Base-by-base conservation (phyloP, 2,113 vertebrate species). In the Ginglymostoma cirratum region DNA sequence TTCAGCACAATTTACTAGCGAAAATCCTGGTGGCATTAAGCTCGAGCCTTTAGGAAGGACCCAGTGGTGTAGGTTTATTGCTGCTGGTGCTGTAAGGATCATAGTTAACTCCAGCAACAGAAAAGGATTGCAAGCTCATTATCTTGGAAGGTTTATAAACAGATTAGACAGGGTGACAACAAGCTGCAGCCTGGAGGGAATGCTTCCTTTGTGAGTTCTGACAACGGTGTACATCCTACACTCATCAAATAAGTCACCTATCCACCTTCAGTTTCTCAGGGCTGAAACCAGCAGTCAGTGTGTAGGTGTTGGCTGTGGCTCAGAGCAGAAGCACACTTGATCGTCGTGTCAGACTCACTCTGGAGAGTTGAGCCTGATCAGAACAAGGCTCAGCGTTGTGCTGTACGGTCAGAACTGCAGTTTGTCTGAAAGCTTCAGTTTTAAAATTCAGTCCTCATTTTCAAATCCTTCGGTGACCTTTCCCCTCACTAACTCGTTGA, bases 1-100 rank as follows among this genome's bases (percentile, higher is more conserved):
- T 90, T 65, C 87, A 65, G 87, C 87, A 90, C 87, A 90, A 90
- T 90, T 90, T 90, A 90, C 61, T 52, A 90, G 87, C 23, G 52
- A 52, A 90, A 90, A 90, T 61, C 27, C 55, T 19, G 52, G 52
- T 34, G 48, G 87, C 3, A 5, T 61, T 61, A 52, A 93, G 55
- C 14, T 19, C 12, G 52, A 65, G 34, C 3, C 61, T 67, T 66
- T 0, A 19, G 34, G 34, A 65, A 38, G 87, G 24, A 67, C 34
- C 61, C 34, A 23, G 90, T 10, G n/a, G 61, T 23, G 85, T 48
- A 0, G 30, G 23, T 15, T 15, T n/a, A 21, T 87, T 48, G 24
- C 30, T 42, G 14, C 55, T 38, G 30, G 30, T 38, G 65, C 23
- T 23, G 61, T 4, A 38, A 66, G 52, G 34, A 38, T 66, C 17